Base-by-base conservation (phyloP, 1,140 invertebrate genomes). In the Nylanderia fulva region DNA sequence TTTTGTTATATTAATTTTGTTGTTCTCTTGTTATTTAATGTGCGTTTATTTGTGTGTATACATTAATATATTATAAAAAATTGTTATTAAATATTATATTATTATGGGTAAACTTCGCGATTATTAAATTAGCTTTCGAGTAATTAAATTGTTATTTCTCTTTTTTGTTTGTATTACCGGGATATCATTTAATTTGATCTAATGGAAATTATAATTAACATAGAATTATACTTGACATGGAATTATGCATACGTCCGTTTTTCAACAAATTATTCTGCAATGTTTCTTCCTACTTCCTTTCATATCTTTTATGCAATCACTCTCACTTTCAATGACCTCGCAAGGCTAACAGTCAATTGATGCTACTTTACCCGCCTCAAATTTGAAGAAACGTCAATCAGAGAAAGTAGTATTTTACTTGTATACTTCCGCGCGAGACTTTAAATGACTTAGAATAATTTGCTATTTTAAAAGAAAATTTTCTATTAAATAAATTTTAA, bases 271-370 rank as follows among this genome's bases (percentile, higher is more conserved):
- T 15, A 13, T 15, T 39, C 13, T 48, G 13, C 15, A 13, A 6
- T 9, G 4, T 3, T n/a, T 76, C 18, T 90, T 80, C 29, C 64
- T 63, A 29, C 24, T 76, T 86, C 15, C 29, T 5, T 68, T 71
- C 21, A 39, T 63, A 29, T 15, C 8, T 39, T 56, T 86, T 85
- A 66, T 42, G 58, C 75, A 85, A 86, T 45, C 8, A 71, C 76
- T 87, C 83, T 88, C 56, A 88, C 29, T 84, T 76, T 56, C 48
- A 54, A 18, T 58, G 18, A 15, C 1, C 8, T 66, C 6, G 33
- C 13, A 54, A 66, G 64, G 36, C 5, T 60, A 52, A 63, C 2
- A 27, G 76, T 83, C 6, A n/a, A 24, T 79, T 36, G 15, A 52
- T 52, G 69, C 27, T 33, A 39, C 6, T 80, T 5, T 21, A 33